phyloP scores from a whole-genome alignment of 1,140 invertebrate genomes.

The Aleiodes sp. region DNA sequence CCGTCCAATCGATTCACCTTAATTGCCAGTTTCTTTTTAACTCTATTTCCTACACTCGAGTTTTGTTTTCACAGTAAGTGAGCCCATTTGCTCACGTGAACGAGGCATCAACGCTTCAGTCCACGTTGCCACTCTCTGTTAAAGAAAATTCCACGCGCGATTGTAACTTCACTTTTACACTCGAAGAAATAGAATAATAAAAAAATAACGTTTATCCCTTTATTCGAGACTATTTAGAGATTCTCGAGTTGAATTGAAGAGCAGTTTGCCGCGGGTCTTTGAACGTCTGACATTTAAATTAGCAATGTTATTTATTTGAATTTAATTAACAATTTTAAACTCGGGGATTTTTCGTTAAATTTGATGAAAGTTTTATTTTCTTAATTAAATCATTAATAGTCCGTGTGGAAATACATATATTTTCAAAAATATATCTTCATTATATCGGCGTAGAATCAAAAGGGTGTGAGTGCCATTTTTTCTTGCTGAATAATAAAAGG shows the following conservation, averaged over 20 bases:
- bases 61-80: not conserved
- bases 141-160: not conserved
- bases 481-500: too few species aligned
- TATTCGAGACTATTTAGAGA: slow-evolving; percentile 8
- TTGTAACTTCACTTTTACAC: not conserved
- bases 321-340: too few species aligned
- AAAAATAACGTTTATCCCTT: not conserved
- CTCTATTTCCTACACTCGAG: not conserved
- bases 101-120: not conserved
- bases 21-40: slow-evolving; percentile 33
- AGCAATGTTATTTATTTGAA: not conserved
- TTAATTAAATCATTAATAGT: too few species aligned
- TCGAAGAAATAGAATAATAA: slow-evolving; percentile 7
- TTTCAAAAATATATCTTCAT: too few species aligned
- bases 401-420: too few species aligned
- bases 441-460: too few species aligned
- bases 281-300: not conserved
- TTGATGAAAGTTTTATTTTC: too few species aligned
- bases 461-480: too few species aligned
- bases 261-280: not conserved
- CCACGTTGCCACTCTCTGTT: not conserved
- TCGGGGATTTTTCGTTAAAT: too few species aligned
- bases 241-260: slow-evolving; percentile 1
- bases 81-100: slow-evolving; percentile 5
- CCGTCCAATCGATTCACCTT: slow-evolving; percentile 34